Base-by-base conservation (phyloP, 1,140 invertebrate genomes). In the Patella vulgata region DNA sequence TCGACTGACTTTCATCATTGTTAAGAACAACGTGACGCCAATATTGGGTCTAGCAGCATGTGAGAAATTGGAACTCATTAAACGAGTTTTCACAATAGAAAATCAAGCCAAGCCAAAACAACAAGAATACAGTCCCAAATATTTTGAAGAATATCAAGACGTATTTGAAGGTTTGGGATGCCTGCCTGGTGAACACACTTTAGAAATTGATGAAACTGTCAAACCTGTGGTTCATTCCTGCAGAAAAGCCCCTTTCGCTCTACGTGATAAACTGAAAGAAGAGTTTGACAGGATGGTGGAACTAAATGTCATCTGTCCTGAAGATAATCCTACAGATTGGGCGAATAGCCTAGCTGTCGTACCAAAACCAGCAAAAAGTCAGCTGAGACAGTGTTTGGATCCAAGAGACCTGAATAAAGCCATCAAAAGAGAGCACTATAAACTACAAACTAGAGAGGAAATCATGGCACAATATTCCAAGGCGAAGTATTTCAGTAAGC, bases 341-440 rank as follows among this genome's bases (percentile, higher is more conserved):
- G 73, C 72, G 2, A 72, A 68, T 51, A 59, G 66, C 8, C 36
- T 71, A 1, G 63, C 68, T 3, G 43, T 70, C 12, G 60, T 65
- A 0, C 50, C 61, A 51, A 73, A 73, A 53, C 58, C 50, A 31
- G 87, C 67, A 36, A 53, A 59, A 39, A 78, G 78, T 33, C 62
- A 78, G 33, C 47, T 87, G 14, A 63, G 86, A 51, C 74, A 88
- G 31, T 87, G 86, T 69, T 58, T 88, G n/a, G 85, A 88, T 73
- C 86, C 86, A 6, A 73, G 63, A 39, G 79, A 85, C 51, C 73
- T 88, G 48, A 88, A 88, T 74, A 78, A 75, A 60, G 74, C 66
- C 40, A 82, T 87, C 11, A 81, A 79, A 66, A 59, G 83, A 19
- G 56, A 64, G 46, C 63, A 62, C 36, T 67, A 63, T 47, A 42